These are phyloP conservation scores for Drosophila biarmipes DNA, from an alignment of 1,140 invertebrate species.

Conservation along the genomic window DNA sequence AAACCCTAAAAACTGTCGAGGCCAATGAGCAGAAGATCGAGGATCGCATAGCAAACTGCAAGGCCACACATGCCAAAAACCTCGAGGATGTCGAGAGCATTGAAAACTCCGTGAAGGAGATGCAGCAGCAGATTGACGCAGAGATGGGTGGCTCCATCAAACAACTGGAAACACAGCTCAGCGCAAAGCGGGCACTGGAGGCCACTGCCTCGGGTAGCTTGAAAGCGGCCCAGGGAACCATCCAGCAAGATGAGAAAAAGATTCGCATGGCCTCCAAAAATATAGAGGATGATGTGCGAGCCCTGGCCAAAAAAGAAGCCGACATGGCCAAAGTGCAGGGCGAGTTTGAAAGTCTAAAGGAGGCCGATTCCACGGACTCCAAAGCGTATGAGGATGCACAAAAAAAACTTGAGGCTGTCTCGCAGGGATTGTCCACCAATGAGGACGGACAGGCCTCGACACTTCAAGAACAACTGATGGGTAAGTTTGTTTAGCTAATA, in stretches of 20 bases:
- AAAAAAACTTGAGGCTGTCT: conserved; percentile 92
- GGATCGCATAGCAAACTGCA: conserved; percentile 62
- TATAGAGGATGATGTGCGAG: conserved; percentile 89
- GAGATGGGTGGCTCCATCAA: conserved; percentile 89
- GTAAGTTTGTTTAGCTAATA: conserved; percentile 84
- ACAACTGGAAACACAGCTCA: conserved; percentile 88
- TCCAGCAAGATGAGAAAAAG: conserved; percentile 90
- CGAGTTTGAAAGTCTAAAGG: conserved; percentile 89
- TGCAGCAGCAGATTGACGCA: conserved; percentile 87
- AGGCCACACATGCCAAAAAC: conserved; percentile 86
- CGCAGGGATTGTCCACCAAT: conserved; percentile 91
- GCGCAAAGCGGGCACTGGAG: conserved; percentile 88
- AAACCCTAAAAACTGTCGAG: conserved; percentile 61
- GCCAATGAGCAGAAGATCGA: conserved; percentile 64
- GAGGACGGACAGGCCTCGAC: conserved; percentile 94
- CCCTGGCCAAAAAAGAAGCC: conserved; percentile 87
- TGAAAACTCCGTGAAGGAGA: conserved; percentile 85
- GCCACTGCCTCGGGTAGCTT: conserved; percentile 88
- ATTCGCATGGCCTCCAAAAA: conserved; percentile 89
- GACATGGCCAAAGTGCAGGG: conserved; percentile 88
- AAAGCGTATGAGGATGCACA: conserved; percentile 90
- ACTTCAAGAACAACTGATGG: conserved; percentile 94
- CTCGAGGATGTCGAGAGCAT: conserved; percentile 86
- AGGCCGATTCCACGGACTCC: conserved; percentile 88
- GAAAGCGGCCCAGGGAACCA: conserved; percentile 89